phyloP scores from a whole-genome alignment of 2,888 invertebrate species.

The Brachyptera risi region DNA sequence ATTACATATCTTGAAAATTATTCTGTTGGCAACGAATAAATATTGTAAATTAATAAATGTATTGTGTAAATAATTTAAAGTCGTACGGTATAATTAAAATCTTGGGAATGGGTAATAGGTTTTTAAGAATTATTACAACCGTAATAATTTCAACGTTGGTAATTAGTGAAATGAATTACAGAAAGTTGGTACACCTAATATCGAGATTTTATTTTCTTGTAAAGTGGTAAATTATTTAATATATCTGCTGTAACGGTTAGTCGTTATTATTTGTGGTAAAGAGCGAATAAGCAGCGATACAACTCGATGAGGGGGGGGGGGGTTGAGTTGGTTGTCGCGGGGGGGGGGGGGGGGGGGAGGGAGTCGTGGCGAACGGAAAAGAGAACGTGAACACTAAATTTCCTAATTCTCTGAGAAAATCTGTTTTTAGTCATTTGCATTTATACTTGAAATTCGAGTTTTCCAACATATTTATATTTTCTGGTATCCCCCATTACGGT shows the following conservation, averaged over 20 bases:
- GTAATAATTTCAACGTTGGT: neutral
- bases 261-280: neutral
- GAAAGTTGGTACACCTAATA: neutral
- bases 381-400: slow-evolving; percentile 23
- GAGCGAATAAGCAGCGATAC: neutral
- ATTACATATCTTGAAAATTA: too few relatives aligned
- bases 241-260: neutral
- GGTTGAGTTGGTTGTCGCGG: too few relatives aligned
- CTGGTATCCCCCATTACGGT: neutral
- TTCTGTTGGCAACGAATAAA: neutral
- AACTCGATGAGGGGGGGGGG: too few relatives aligned
- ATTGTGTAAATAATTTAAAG: neutral
- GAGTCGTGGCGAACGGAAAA: neutral
- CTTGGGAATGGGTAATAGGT: neutral
- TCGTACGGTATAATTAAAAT: neutral
- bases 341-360: neutral
- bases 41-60: neutral
- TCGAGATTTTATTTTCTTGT: slow-evolving; percentile 2
- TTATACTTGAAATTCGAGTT: neutral
- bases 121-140: slow-evolving; percentile 2
- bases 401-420: slow-evolving; percentile 20
- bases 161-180: neutral
- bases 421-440: slow-evolving; percentile 20
- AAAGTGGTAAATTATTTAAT: neutral
- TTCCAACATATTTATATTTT: slow-evolving; percentile 7